Conservation (phyloP, 53 echinoderm and acorn worm genomes). For the Holothuria scabra region DNA sequence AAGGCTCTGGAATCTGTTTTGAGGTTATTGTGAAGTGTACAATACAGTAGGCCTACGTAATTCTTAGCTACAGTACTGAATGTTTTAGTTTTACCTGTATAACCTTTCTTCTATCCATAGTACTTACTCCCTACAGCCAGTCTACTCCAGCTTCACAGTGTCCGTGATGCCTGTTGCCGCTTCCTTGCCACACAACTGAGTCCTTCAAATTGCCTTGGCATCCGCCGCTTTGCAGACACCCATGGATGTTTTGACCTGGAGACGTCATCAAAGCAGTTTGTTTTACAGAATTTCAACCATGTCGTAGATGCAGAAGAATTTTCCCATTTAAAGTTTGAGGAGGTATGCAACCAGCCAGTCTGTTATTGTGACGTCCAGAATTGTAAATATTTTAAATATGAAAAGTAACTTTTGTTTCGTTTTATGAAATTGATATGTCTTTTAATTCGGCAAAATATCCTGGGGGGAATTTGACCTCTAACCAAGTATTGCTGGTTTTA, state of each 20-base stretch:
- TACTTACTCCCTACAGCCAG: conserved; percentile 89
- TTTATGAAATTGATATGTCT: no score
- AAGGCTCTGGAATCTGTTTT: no score
- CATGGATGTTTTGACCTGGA: conserved; percentile 94
- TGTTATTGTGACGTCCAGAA: neutral
- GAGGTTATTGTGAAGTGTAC: no score
- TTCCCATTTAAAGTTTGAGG: conserved; percentile 77
- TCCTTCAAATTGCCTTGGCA: conserved; percentile 93
- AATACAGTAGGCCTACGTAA: no score
- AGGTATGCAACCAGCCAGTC: conserved; percentile 62
- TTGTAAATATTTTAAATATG: neutral
- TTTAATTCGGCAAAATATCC: no score
- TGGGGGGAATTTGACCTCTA: no score
- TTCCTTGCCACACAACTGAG: conserved; percentile 88
- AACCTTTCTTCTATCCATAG: conserved; percentile 52
- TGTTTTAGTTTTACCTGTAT: no score
- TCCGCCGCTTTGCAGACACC: conserved; percentile 93
- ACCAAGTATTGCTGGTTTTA: no score
- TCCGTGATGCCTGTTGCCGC: no score
- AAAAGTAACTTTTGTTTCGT: neutral
- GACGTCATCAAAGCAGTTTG: conserved; percentile 77
- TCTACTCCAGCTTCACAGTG: conserved; percentile 87
- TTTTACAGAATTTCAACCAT: no score
- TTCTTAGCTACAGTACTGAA: no score
- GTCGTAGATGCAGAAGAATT: no score